phyloP scores from a whole-genome alignment of 2,113 vertebrate genomes.

The Mesocricetus auratus region DNA sequence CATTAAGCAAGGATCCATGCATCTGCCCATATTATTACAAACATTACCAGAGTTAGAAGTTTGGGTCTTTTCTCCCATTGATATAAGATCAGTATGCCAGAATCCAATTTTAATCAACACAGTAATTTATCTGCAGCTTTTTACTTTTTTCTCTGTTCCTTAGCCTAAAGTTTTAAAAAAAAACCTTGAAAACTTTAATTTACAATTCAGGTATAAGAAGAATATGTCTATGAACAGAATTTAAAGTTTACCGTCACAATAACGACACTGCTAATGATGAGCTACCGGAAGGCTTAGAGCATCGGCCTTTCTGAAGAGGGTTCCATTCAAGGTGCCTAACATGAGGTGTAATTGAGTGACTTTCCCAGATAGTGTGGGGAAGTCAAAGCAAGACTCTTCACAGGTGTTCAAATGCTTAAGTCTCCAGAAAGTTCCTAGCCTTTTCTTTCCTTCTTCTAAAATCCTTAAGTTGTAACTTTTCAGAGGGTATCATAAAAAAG shows the following conservation, averaged over 20 bases:
- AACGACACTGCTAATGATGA: neutral
- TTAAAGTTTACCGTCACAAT: neutral
- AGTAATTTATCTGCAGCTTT: neutral
- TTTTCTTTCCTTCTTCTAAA: slow-evolving; percentile 23
- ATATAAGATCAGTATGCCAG: neutral
- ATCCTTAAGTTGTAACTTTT: neutral
- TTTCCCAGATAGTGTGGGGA: neutral
- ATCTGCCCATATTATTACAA: neutral
- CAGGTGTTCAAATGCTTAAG: neutral
- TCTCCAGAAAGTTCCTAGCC: slow-evolving; percentile 15
- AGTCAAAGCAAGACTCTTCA: neutral
- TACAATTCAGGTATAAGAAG: neutral
- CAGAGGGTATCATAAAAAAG: slow-evolving; percentile 17
- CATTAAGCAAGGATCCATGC: neutral
- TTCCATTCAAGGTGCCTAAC: slow-evolving; percentile 61
- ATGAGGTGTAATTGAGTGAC: slow-evolving; percentile 21
- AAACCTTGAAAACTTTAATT: neutral
- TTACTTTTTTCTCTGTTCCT: neutral
- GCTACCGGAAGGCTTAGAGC: neutral
- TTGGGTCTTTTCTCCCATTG: neutral
- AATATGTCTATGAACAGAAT: neutral
- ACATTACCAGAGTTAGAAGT: neutral
- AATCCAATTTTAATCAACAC: slow-evolving; percentile 36
- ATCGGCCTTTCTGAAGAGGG: neutral
- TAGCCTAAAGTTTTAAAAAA: slow-evolving; percentile 37